Evolutionary conservation across 2,888 invertebrate genomes (phyloP).

Genomic region (Lacanobia wlatinum): DNA sequence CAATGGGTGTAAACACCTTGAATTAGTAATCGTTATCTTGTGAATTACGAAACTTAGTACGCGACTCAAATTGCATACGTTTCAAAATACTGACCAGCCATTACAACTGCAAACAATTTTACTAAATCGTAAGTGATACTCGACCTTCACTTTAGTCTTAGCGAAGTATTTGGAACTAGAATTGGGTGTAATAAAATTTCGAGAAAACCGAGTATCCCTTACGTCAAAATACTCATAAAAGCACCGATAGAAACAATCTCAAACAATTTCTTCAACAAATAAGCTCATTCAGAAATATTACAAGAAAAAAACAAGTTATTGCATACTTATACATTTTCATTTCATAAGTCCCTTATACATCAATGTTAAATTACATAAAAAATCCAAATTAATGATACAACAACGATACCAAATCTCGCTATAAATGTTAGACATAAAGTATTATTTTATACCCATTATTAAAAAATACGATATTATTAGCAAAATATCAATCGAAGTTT

Average conservation of each 20-base stretch:
- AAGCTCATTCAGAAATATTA: conserved; percentile 71
- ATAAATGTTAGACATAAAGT: conserved; percentile 83
- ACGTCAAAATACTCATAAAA: conserved; percentile 59
- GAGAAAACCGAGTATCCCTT: conserved; percentile 46
- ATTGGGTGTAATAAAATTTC: neutral
- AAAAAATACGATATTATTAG: conserved; percentile 79
- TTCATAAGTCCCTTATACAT: conserved; percentile 74
- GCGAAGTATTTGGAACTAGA: neutral
- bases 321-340: conserved; percentile 75
- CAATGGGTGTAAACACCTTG: conserved; percentile 19
- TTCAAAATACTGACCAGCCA: conserved; percentile 46
- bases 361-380: conserved; percentile 82
- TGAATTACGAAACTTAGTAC: conserved; percentile 11
- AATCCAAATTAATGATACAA: conserved; percentile 81
- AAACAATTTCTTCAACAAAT: conserved; percentile 67
- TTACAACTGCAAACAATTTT: conserved; percentile 39
- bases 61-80: conserved; percentile 51
- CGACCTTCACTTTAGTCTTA: conserved; percentile 9
- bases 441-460: conserved; percentile 73
- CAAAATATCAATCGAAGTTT: conserved; percentile 88
- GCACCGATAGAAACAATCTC: conserved; percentile 66
- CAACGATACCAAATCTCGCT: conserved; percentile 81
- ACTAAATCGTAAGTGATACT: conserved; percentile 42
- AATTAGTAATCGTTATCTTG: conserved; percentile 18
- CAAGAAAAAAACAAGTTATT: conserved; percentile 76